phyloP scores from a whole-genome alignment of 2,113 vertebrate species.

The Grammomys dolichurus region DNA sequence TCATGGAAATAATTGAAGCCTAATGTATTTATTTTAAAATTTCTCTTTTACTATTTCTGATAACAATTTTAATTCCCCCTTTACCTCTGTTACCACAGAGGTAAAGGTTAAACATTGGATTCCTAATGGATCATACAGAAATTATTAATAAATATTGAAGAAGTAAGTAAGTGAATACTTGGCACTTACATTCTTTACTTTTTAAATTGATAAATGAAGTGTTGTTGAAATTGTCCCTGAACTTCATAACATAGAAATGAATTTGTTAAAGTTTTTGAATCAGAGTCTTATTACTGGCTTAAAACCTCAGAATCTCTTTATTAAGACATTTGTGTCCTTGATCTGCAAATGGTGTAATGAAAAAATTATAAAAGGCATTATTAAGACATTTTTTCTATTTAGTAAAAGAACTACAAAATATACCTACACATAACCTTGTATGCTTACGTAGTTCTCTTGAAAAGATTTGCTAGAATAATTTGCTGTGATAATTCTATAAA shows the following conservation, averaged over 20 bases:
- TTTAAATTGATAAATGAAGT: background rate
- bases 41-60: background rate
- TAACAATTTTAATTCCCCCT: background rate
- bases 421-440: background rate
- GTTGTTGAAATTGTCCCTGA: background rate
- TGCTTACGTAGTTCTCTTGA: background rate
- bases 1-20: background rate
- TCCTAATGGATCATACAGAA: background rate
- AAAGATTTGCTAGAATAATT: constrained; percentile 13
- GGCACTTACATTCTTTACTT: background rate
- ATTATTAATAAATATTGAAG: background rate
- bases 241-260: background rate
- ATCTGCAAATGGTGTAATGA: background rate
- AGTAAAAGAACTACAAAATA: constrained; percentile 2
- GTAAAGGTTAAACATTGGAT: background rate
- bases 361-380: constrained; percentile 8
- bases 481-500: constrained; percentile 8
- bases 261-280: constrained; percentile 31
- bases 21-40: background rate
- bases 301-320: background rate
- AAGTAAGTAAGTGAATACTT: background rate
- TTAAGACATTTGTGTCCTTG: background rate
- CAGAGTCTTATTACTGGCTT: background rate
- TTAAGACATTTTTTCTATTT: constrained; percentile 13
- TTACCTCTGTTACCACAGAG: background rate